Base-by-base conservation (phyloP, 2,113 vertebrate species). In the Leucosticte australis region DNA sequence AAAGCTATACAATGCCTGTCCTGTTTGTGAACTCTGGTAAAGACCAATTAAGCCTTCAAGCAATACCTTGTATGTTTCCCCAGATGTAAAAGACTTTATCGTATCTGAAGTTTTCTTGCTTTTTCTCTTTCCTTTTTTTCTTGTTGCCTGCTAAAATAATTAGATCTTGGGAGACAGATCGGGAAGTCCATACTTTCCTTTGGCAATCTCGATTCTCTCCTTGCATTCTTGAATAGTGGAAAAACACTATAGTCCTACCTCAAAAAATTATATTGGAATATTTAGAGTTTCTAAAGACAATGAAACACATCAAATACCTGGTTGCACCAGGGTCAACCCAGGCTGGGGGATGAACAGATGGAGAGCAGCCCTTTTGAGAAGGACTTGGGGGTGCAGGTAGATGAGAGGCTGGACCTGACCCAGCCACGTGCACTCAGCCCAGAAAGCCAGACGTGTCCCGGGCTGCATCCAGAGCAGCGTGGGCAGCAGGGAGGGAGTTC, bases 21-120 rank as follows among this genome's bases (percentile, higher is more conserved):
- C 91, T 82, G 65, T 67, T 94, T 84, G 24, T 90, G 94, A 96
- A 95, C 83, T 90, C 84, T 91, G 87, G 44, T 63, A 79, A 92
- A 89, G 76, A 83, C 71, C 89, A 92, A 47, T 12, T 71, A 84
- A 96, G 73, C 42, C 57, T 87, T 94, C 76, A 77, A 85, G 77
- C 63, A 2, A 87, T 92, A 69, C 22, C 10, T 67, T 68, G 24
- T 24, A n/a, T 79, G 30, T 75, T 91, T 87, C 50, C 65, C 49
- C 84, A 94, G 65, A 82, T 64, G 77, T 59, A 57, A 67, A 78
- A 13, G 31, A 41, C 55, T 88, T 92, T 35, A 59, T 20, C 31
- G 3, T 59, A 57, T 74, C 31, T 90, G 63, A 77, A 81, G 26
- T 59, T 87, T 64, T 52, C 50, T 65, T 79, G 16, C 11, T 73